Base-by-base conservation (phyloP, 2,113 vertebrate genomes). In the Carassius auratus region DNA sequence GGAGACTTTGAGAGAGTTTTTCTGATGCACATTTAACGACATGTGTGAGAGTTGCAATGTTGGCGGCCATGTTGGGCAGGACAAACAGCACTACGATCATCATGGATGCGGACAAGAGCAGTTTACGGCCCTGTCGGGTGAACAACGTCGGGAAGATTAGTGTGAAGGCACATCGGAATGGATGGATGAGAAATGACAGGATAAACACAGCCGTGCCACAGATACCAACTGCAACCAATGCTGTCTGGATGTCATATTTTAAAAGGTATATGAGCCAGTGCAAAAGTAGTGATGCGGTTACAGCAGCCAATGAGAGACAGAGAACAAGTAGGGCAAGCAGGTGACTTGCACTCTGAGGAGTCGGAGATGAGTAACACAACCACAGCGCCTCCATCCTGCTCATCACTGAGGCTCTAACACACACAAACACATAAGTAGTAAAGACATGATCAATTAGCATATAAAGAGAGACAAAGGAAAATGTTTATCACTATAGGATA, bases 101-200 rank as follows among this genome's bases (percentile, higher is more conserved):
- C 5, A 94, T 13, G 0, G 96, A 96, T 10, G 95, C 90, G 0
- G 97, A 97, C 30, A 98, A 84, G 57, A 98, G 93, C 15, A 99
- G 92, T 62, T 94, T 95, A 57, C 95, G 93, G 1, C 97, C 97
- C 90, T 99, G 95, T 14, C 93, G 95, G 7, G 96, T 97, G 76
- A 97, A 96, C 17, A 97, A 76, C 0, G 94, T 97, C 5, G 97
- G 97, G 83, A 97, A 90, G 0, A 90, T 93, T 86, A 99, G 93
- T 0, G 93, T 97, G 89, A 98, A 94, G 57, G 96, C 93, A 52
- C 98, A 99, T 55, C 98, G 97, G 69, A 95, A 86, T 0, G 98
- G 97, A 79, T 97, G 96, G 33, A 96, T 92, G 66, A 98, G 77
- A 80, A 95, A 89, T 14, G 96, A 94, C 8, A 87, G 68, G 79